Percentiles rank a stretch among this genome's conserved stretches.
phyloP scores from a whole-genome alignment of 2,113 vertebrate species.

The Speoplatyrhinus poulsoni region DNA sequence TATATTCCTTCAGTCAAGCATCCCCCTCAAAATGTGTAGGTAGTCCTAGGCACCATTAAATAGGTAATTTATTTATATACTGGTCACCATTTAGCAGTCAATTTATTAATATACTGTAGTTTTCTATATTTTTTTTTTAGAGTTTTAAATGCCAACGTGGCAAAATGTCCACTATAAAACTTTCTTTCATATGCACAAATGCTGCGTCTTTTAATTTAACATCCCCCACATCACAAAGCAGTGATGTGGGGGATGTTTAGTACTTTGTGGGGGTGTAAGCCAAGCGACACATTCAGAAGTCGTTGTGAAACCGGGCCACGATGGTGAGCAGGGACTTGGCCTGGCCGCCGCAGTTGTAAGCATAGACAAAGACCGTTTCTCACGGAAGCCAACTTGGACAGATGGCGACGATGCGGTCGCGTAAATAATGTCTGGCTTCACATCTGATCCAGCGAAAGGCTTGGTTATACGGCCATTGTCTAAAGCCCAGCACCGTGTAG shows the following conservation, averaged over 20 bases:
- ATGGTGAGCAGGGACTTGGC: slow-evolving; percentile 22
- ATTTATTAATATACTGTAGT: too few species aligned
- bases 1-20: too few species aligned
- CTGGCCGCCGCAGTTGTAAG: slow-evolving; percentile 46
- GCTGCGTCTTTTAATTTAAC: background rate
- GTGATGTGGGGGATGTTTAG: slow-evolving; percentile 5
- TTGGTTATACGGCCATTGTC: too few species aligned
- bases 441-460: too few species aligned
- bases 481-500: too few species aligned
- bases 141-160: too few species aligned
- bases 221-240: background rate
- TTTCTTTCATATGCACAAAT: background rate
- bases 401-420: slow-evolving; percentile 48
- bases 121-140: too few species aligned
- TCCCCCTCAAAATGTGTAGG: too few species aligned
- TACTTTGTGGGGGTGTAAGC: background rate
- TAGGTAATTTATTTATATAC: too few species aligned
- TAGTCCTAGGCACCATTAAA: too few species aligned
- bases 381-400: slow-evolving; percentile 40
- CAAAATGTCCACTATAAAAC: too few species aligned
- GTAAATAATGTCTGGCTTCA: slow-evolving; percentile 10
- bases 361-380: slow-evolving; percentile 40
- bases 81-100: too few species aligned
- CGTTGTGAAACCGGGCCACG: slow-evolving; percentile 31
- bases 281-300: slow-evolving; percentile 16